Conservation (phyloP, 2,113 vertebrate genomes). For the Lanius ludovicianus region DNA sequence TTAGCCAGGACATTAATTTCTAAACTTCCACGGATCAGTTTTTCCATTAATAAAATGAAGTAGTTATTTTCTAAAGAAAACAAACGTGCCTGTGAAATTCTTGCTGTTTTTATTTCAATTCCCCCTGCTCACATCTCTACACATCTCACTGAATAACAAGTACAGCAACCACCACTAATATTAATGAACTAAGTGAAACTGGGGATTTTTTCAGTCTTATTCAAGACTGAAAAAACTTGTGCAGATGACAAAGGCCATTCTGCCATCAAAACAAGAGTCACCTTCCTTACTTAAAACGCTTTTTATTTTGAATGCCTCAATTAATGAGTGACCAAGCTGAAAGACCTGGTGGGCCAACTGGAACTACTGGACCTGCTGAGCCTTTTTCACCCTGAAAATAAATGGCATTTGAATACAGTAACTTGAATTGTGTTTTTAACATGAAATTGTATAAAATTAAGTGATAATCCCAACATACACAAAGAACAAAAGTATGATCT, state of each 20-base stretch:
- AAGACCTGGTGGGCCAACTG: constrained; percentile 55
- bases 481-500: neutral
- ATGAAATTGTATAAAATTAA: neutral
- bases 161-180: neutral
- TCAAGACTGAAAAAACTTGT: neutral
- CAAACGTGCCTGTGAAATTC: neutral
- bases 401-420: neutral
- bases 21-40: neutral
- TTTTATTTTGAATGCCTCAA: neutral
- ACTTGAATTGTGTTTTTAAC: neutral
- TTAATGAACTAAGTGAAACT: neutral
- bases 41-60: neutral
- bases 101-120: neutral
- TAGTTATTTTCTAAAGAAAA: neutral
- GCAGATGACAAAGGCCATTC: neutral
- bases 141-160: neutral
- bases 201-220: neutral
- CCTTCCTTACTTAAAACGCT: neutral
- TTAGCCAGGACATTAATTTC: neutral
- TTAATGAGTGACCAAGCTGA: neutral
- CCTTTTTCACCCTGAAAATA: constrained; percentile 74
- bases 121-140: neutral
- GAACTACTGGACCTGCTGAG: constrained; percentile 73
- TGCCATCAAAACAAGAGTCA: neutral
- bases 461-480: neutral